A percentile compares a stretch with the other conserved stretches of the same genome.
Conservation (phyloP, 2,888 invertebrate genomes). For the Acronicta psi region DNA sequence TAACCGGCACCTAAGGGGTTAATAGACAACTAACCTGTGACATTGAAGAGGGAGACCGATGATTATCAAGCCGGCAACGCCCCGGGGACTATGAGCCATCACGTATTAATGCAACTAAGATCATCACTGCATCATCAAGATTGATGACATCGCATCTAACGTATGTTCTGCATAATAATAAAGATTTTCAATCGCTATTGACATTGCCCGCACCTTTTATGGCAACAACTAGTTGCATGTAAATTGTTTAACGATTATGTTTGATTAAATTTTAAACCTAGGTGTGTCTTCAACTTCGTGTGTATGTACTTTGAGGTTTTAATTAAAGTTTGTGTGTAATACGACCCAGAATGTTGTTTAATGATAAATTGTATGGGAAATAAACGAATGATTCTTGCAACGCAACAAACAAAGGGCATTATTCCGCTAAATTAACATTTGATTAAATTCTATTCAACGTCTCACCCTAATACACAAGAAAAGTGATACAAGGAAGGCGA, state of each 20-base stretch:
- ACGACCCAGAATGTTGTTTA: constrained; percentile 38
- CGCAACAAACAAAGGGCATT: constrained; percentile 35
- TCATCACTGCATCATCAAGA: constrained; percentile 47
- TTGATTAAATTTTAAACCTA: constrained; percentile 35
- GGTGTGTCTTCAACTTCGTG: constrained; percentile 32
- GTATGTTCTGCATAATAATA: constrained; percentile 41
- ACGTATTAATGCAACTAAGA: constrained; percentile 42
- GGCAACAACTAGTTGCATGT: constrained; percentile 29
- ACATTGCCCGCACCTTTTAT: constrained; percentile 31
- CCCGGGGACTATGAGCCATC: constrained; percentile 28
- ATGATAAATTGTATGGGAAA: constrained; percentile 52
- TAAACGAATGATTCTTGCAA: constrained; percentile 30
- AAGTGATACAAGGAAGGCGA: not conserved
- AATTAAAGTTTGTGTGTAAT: constrained; percentile 44
- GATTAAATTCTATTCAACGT: constrained; percentile 11
- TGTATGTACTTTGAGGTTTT: constrained; percentile 37
- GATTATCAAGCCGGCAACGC: constrained; percentile 50
- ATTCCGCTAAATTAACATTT: constrained; percentile 34
- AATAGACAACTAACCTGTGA: constrained; percentile 65
- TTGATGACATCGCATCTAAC: constrained; percentile 39
- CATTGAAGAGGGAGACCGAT: constrained; percentile 59
- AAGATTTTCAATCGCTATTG: constrained; percentile 37
- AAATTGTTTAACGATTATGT: constrained; percentile 38
- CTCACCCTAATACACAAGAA: not conserved
- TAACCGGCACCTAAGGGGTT: constrained; percentile 45